A percentile compares a stretch with the other conserved stretches of the same genome.
phyloP scores from a whole-genome alignment of 1,140 invertebrate species.

The Hyphantria cunea region DNA sequence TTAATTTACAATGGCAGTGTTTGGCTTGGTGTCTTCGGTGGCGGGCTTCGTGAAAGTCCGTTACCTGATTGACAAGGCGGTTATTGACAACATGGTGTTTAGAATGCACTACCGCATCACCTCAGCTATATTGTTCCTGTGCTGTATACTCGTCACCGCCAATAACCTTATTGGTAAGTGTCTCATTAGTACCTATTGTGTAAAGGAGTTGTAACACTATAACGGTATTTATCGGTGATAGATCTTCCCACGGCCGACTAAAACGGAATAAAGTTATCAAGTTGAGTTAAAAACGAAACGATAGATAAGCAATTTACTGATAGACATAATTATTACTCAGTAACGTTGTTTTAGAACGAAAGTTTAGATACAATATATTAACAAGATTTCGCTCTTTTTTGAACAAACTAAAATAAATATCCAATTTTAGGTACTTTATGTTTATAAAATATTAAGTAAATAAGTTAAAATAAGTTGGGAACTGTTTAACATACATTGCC shows the following conservation, averaged over 20 bases:
- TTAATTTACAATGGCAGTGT: slow-evolving; percentile 87
- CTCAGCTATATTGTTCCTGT: slow-evolving; percentile 92
- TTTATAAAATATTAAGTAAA: no score
- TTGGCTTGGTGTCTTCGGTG: slow-evolving; percentile 91
- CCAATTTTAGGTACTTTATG: no score
- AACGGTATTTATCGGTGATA: slow-evolving; percentile 7
- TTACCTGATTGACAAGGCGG: slow-evolving; percentile 91
- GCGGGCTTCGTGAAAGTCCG: slow-evolving; percentile 94
- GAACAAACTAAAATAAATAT: no score
- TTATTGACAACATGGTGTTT: slow-evolving; percentile 95
- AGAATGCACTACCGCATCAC: slow-evolving; percentile 95
- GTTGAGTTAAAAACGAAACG: slow-evolving; percentile 2
- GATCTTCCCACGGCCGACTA: slow-evolving; percentile 16
- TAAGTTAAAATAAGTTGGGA: no score
- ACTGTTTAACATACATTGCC: no score
- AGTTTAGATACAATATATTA: no score
- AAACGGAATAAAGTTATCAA: slow-evolving; percentile 20
- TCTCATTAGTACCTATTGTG: not conserved
- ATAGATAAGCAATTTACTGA: slow-evolving; percentile 3
- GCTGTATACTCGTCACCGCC: slow-evolving; percentile 93
- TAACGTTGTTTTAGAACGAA: not conserved
- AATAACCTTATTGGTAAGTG: slow-evolving; percentile 93
- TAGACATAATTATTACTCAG: not conserved
- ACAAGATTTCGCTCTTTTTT: no score
- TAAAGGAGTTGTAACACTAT: slow-evolving; percentile 3